Percentiles rank a stretch among this genome's conserved stretches.
Evolutionary conservation across 2,888 invertebrate genomes (phyloP).

Genomic region (Hemistola chrysoprasaria): DNA sequence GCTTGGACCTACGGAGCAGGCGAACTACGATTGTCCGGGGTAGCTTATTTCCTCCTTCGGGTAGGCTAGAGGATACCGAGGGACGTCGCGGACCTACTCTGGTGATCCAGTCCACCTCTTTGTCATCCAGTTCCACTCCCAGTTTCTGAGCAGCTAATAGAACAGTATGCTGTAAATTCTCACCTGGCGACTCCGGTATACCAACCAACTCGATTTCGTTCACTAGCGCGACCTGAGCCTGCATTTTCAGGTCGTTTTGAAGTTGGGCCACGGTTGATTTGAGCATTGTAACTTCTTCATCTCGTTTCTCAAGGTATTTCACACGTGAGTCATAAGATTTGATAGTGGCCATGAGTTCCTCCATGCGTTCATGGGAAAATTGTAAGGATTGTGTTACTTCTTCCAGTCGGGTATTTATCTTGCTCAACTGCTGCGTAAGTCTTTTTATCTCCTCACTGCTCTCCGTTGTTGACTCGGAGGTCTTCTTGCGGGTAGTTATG

Average conservation of each 20-base stretch:
- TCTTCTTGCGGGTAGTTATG: background rate
- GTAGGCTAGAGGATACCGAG: no score
- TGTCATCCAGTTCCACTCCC: no score
- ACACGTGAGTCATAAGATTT: conserved; percentile 1
- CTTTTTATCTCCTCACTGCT: background rate
- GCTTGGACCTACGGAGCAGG: background rate
- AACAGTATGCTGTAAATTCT: conserved; percentile 7
- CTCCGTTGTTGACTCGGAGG: background rate
- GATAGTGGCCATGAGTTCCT: conserved; percentile 1
- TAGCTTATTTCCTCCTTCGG: no score
- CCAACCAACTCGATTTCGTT: conserved; percentile 9
- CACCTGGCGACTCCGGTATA: conserved; percentile 1
- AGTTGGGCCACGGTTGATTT: background rate
- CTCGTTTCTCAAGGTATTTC: conserved; percentile 6
- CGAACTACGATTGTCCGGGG: no score
- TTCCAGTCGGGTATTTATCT: background rate
- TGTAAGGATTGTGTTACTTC: no score
- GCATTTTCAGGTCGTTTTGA: background rate
- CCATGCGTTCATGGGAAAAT: no score
- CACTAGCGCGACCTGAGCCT: background rate
- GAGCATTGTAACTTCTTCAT: conserved; percentile 1
- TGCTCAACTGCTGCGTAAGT: no score
- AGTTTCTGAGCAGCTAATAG: no score
- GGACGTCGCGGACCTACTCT: no score
- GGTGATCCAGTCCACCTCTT: no score